Percentiles rank a stretch among this genome's conserved stretches.
These are phyloP conservation scores for Tethya wilhelma DNA, from an alignment of 37 sponge, comb jelly and placozoan genomes.

Conservation along the genomic window DNA sequence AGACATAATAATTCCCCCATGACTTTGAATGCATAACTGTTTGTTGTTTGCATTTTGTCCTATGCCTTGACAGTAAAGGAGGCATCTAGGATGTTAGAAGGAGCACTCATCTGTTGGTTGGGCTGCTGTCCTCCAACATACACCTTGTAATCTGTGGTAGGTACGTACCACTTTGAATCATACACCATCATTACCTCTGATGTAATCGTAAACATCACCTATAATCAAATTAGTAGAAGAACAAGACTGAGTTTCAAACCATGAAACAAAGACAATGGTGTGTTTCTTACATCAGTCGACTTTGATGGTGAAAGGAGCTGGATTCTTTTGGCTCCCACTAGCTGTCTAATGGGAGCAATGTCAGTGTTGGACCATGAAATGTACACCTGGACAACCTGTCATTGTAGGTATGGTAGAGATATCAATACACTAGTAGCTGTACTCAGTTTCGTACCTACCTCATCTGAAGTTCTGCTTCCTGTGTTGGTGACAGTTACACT, in stretches of 20 bases:
- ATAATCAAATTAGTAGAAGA: no score
- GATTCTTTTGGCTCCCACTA: no score
- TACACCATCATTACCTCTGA: conserved; percentile 17
- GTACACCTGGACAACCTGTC: conserved; percentile 66
- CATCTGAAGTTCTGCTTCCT: conserved; percentile 50
- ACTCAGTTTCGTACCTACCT: no score
- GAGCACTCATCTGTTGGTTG: conserved; percentile 17
- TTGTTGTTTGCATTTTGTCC: no score
- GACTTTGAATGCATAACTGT: no score
- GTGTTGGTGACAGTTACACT: conserved; percentile 44
- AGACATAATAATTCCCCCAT: no score
- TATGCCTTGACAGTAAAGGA: conserved; percentile 19
- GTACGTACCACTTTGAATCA: conserved; percentile 20
- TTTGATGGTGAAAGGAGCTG: no score
- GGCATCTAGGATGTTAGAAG: conserved; percentile 45
- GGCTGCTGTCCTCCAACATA: conserved; percentile 50
- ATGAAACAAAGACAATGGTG: no score
- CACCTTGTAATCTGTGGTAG: background rate
- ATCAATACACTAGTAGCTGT: no score
- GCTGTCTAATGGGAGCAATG: conserved; percentile 27
- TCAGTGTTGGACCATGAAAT: conserved; percentile 21
- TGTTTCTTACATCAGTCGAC: no score
- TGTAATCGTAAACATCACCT: conserved; percentile 31
- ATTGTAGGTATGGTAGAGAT: no score
- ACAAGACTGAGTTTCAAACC: no score